Base-by-base conservation (phyloP, 1,140 invertebrate species). In the Drosophila nasuta region DNA sequence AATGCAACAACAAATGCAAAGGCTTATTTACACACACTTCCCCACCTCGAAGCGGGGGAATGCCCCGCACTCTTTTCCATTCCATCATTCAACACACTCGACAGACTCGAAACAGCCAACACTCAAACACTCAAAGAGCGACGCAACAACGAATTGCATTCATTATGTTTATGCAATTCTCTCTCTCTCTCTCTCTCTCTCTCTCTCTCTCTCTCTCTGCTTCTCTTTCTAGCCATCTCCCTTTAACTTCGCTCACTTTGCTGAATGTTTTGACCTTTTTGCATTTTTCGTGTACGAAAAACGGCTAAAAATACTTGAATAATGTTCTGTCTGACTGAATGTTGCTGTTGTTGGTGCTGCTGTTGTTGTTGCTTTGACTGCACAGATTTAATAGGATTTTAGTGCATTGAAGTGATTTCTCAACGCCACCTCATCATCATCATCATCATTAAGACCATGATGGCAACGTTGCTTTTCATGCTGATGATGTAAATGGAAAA, bases 371-470 rank as follows among this genome's bases (percentile, higher is more conserved):
- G 35, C 62, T 60, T 66, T 64, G 62, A 66, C 59, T 74, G 76
- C 63, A 73, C 71, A 62, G 82, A 82, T 72, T 87, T 87, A 87
- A 82, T 87, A 74, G 72, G 77, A 87, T 83, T 83, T 77, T 72
- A 77, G 79, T 82, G 79, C 82, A 88, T 68, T 56, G 76, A 66
- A 88, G 83, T 88, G 82, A 88, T 87, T 88, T 51, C 75, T 69
- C 73, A 73, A 82, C 71, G 62, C 79, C 60, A 15, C 17, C 57
- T 64, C 58, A 64, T 57, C 68, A 74, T 60, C 46, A 64, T 69
- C 38, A 46, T 64, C 58, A 64, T 57, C 68, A 74, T 62, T 41
- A 64, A 25, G 20, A 25, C 65, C 45, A 59, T 69, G 46, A 43
- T 64, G 68, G 25, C 60, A 25, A 48, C n/a, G 51, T 33, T 15